These are phyloP conservation scores for Montipora efflorescens DNA, from an alignment of 64 coral and sea anemone species.

Conservation along the genomic window DNA sequence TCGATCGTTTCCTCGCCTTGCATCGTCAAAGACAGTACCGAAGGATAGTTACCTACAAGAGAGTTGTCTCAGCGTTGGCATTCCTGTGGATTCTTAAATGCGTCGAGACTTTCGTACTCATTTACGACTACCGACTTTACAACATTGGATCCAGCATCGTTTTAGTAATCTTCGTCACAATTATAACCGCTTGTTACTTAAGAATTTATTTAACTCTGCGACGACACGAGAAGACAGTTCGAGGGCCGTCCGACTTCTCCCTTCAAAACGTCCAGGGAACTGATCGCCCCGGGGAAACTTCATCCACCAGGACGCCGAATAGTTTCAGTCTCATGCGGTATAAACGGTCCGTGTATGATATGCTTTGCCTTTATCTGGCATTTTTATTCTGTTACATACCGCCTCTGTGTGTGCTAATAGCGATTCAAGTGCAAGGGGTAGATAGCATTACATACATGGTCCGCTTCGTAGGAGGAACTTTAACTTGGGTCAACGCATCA, in stretches of 20 bases:
- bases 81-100: neutral
- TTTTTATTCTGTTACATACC: slow-evolving; percentile 14
- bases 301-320: neutral
- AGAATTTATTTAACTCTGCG: slow-evolving; percentile 27
- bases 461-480: neutral
- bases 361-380: neutral
- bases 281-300: neutral
- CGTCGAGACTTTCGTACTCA: neutral
- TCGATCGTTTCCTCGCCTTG: slow-evolving; percentile 35
- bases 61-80: neutral
- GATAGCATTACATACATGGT: neutral
- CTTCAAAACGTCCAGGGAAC: neutral
- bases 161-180: neutral
- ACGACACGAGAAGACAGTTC: neutral
- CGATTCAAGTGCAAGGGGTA: neutral
- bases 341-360: neutral
- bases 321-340: neutral
- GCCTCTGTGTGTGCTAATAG: neutral
- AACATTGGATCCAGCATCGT: neutral
- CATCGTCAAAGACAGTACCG: neutral
- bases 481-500: slow-evolving; percentile 8
- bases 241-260: neutral
- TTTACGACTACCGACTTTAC: slow-evolving; percentile 1
- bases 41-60: neutral
- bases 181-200: slow-evolving; percentile 18